Percentiles rank a stretch among this genome's conserved stretches.
phyloP scores from a whole-genome alignment of 2,113 vertebrate species.

The Cyphomyrus discorhynchus region DNA sequence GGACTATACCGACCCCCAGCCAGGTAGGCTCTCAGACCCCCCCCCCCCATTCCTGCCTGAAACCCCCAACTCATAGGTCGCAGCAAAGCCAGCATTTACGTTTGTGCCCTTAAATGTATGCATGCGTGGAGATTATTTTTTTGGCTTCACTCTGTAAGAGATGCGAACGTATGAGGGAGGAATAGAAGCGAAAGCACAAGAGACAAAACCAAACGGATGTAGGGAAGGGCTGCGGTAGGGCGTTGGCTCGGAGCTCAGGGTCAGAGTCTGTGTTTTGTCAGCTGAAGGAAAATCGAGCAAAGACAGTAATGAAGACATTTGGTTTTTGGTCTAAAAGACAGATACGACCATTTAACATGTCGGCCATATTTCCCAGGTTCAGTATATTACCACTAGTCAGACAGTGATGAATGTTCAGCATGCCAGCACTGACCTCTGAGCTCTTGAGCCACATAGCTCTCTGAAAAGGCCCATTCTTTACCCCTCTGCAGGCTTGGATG shows the following conservation, averaged over 20 bases:
- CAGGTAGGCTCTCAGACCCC: slow-evolving; percentile 61
- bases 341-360: not conserved
- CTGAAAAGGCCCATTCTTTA: not conserved
- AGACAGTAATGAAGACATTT: not conserved
- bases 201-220: not conserved
- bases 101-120: not conserved
- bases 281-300: not conserved
- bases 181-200: not conserved
- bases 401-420: not conserved
- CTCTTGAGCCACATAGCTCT: not conserved
- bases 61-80: not conserved
- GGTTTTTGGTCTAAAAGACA: not conserved
- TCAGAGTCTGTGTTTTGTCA: not conserved
- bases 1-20: slow-evolving; percentile 97
- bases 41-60: not conserved
- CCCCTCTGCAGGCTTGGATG: slow-evolving; percentile 78
- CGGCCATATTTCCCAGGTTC: not conserved
- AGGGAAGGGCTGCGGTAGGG: not conserved
- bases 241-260: not conserved
- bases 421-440: not conserved
- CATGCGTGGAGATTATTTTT: not conserved
- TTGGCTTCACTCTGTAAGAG: not conserved
- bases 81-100: not conserved
- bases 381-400: not conserved
- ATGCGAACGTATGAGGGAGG: not conserved